Evolutionary conservation across 2,113 vertebrate species (phyloP), one percentile per base, ranked within the genome.

Genomic region (Colius striatus): DNA sequence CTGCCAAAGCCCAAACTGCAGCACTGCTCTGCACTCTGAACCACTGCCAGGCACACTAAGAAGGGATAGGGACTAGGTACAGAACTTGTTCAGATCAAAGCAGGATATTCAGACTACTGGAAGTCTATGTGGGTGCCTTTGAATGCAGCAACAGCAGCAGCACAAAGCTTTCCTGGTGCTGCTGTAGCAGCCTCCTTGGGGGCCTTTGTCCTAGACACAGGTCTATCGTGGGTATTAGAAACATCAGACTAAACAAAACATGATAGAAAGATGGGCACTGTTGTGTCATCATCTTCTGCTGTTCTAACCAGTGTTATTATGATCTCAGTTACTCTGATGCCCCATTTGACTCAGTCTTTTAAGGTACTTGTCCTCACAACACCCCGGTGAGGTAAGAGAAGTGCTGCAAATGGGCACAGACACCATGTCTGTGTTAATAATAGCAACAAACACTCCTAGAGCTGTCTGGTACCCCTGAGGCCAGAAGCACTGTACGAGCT

Each of bases 321-420:
- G 43, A 32, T 81, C 61, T 75, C 45, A 15, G 32, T 85, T 58
- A 87, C 70, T 74, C 65, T 41, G 63, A 45, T 76, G 78, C 29
- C 81, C 50, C 16, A 21, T 68, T 89, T 87, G 36, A 84, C 66
- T 91, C 66, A 32, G 77, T 66, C 47, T 82, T 91, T 73, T 47
- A 85, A 95, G 65, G 74, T 73, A 55, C 47, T 66, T 91, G 82
- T 95, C 93, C 93, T 95, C 67, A 87, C 3, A 4, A 54, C 66
- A 92, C 57, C 81, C 51, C 1, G 0, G 48, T 36, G 50, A 92
- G 70, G 32, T 47, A 81, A 87, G 79, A 23, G 16, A 80, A 84
- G 36, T 22, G 54, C 77, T 83, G 89, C 62, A 89, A 70, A 73
- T 65, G 43, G 18, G 50, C 36, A 58, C 41, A 79, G 62, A 58